These are phyloP conservation scores for Myoxocephalus aenaeus DNA, from an alignment of 2,797 vertebrate species.

Conservation along the genomic window DNA sequence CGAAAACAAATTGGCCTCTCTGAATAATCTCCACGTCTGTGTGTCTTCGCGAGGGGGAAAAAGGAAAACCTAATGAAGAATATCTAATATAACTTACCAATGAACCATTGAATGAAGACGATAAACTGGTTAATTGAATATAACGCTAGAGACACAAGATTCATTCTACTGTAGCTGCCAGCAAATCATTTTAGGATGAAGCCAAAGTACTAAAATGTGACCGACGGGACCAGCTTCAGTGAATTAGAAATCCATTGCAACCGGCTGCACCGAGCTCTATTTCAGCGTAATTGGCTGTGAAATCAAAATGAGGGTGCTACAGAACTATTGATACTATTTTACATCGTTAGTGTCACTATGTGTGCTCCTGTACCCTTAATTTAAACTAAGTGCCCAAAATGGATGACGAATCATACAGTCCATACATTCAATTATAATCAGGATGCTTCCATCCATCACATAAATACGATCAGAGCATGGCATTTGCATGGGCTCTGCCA, in stretches of 20 bases:
- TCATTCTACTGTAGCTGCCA: background rate
- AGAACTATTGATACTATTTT: background rate
- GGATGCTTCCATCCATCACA: background rate
- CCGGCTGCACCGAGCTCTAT: no score
- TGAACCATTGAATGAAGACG: background rate
- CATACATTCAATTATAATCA: constrained; percentile 5
- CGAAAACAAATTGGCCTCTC: background rate
- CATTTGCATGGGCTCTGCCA: constrained; percentile 7
- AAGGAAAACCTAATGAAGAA: background rate
- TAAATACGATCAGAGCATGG: background rate
- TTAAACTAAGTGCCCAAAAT: constrained; percentile 6
- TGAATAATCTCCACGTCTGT: background rate
- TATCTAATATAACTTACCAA: background rate
- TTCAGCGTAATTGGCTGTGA: background rate
- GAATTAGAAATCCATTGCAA: constrained; percentile 9
- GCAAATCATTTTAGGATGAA: background rate
- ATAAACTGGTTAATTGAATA: background rate
- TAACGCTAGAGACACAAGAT: background rate
- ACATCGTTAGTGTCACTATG: background rate
- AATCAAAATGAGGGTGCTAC: background rate
- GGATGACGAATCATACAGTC: background rate
- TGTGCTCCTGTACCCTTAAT: background rate
- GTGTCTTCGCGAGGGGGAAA: background rate
- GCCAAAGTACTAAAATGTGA: background rate
- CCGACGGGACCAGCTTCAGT: background rate